Conservation (phyloP, 1,140 invertebrate species). For the Monochamus saltuarius region DNA sequence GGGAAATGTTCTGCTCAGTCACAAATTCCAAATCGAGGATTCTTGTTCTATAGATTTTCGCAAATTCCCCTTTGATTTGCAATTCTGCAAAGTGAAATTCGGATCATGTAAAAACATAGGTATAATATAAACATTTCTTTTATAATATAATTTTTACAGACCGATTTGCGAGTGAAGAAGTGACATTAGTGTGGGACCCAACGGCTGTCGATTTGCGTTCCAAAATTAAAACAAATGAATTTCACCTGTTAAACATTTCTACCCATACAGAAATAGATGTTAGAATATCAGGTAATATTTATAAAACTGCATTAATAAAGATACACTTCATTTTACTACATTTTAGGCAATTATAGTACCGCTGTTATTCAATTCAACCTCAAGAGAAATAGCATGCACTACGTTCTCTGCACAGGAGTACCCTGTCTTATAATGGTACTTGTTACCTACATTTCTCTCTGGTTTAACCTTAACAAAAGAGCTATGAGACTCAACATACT, state of each 20-base stretch:
- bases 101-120: conserved; percentile 29
- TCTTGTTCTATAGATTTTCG: conserved; percentile 26
- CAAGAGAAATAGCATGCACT: conserved; percentile 21
- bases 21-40: conserved; percentile 27
- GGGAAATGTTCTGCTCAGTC: conserved; percentile 32
- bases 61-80: conserved; percentile 36
- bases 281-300: conserved; percentile 6
- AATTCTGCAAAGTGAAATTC: conserved; percentile 35
- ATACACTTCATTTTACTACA: conserved; percentile 3
- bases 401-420: conserved; percentile 22
- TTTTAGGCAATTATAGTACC: conserved; percentile 32
- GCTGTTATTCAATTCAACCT: conserved; percentile 18
- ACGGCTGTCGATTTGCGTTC: conserved; percentile 11
- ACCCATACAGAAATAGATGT: conserved; percentile 23
- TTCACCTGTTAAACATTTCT: conserved; percentile 20
- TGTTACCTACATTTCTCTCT: conserved; percentile 27
- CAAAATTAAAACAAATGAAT: conserved; percentile 21
- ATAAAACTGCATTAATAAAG: conserved; percentile 1
- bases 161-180: conserved; percentile 28
- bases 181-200: conserved; percentile 21
- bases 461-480: conserved; percentile 18
- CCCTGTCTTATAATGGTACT: conserved; percentile 21
- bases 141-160: conserved; percentile 20
- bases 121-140: too few species aligned
- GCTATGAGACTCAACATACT: conserved; percentile 7